Evolutionary conservation across 2,113 vertebrate species (phyloP), one percentile per base, ranked within the genome.

Genomic region (Ammodytes dubius): DNA sequence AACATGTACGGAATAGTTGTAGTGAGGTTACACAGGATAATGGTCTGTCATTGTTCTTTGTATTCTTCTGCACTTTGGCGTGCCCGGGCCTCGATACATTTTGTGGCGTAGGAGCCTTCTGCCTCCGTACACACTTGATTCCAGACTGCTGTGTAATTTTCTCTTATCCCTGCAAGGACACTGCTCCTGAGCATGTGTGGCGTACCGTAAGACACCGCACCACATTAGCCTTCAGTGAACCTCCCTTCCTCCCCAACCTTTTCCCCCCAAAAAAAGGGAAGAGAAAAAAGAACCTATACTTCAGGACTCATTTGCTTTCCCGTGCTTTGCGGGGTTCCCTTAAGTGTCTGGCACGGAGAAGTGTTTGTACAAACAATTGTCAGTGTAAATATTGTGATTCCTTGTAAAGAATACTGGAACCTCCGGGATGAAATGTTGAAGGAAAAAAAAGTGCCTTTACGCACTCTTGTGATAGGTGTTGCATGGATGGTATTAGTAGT

Each of bases 291-390:
- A 86, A 88, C 17, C 82, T 87, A 70, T 84, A 83, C 68, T 90
- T 87, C 58, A 88, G 54, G 43, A 85, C 37, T 69, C 74, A 79
- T 82, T 91, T 82, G 81, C 79, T 93, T 76, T 77, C 83, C 90
- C 68, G 86, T 92, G 90, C 56, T 40, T 37, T 65, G n/a, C 47
- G 64, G 61, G 80, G 54, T 74, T 76, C n/a, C 61, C 35, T 10
- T 60, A 35, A 46, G 4, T 56, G 39, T 59, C 10, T 64, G 46
- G 27, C 27, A 27, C 27, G 27, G 27, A 27, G 61, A 70, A 46
- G 45, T 54, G 8, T 69, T 53, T 6, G 57, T 14, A 43, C 68
- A 69, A 27, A 27, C 49, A 63, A 66, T 50, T 73, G 54, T 42
- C 63, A 19, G 70, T 57, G 19, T 53, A 58, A 27, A 70, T 27